Evolutionary conservation across 2,113 vertebrate species (phyloP).

Genomic region (Lepus europaeus): DNA sequence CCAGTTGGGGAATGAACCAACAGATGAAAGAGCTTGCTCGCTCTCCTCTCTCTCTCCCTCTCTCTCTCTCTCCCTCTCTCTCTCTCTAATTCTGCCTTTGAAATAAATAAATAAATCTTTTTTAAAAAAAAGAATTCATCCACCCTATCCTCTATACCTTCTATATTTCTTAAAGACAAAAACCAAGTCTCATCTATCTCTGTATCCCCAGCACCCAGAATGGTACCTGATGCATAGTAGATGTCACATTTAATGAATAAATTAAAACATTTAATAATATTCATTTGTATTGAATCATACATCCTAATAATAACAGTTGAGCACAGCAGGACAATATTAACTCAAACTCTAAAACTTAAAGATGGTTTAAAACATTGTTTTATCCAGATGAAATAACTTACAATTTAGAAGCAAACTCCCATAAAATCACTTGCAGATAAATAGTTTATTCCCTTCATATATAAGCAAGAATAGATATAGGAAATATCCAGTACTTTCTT

Average conservation of each 20-base stretch:
- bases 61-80: too few species aligned
- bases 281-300: slow-evolving; percentile 8
- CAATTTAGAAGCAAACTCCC: neutral
- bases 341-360: slow-evolving; percentile 50
- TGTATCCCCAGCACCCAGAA: neutral
- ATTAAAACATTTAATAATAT: neutral
- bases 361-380: slow-evolving; percentile 39
- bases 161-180: slow-evolving; percentile 12
- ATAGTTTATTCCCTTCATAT: neutral
- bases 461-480: neutral
- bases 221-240: neutral
- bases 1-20: too few species aligned
- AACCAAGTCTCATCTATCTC: neutral
- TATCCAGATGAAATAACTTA: slow-evolving; percentile 12
- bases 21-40: too few species aligned
- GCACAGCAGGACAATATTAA: neutral
- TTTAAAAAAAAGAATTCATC: neutral
- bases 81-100: too few species aligned
- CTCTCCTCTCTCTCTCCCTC: too few species aligned
- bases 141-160: neutral
- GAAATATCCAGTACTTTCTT: neutral
- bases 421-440: slow-evolving; percentile 23
- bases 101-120: too few species aligned
- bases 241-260: slow-evolving; percentile 20
- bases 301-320: slow-evolving; percentile 24